phyloP scores from a whole-genome alignment of 2,113 vertebrate genomes.

The Glareola pratincola region DNA sequence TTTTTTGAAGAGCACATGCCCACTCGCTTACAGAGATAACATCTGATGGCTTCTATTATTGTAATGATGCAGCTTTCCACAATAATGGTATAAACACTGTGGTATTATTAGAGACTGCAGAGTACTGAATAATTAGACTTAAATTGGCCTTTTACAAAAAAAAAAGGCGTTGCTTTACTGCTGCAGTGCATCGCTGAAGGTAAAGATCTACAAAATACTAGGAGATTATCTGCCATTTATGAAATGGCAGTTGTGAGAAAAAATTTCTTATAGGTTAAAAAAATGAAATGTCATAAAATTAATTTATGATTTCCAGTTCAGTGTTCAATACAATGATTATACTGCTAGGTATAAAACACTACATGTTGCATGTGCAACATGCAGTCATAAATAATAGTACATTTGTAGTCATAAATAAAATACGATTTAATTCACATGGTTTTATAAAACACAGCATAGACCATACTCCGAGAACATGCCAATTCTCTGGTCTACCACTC shows the following conservation, averaged over 20 bases:
- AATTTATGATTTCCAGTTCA: neutral
- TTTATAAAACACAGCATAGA: neutral
- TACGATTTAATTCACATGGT: neutral
- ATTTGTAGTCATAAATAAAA: neutral
- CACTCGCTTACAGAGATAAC: neutral
- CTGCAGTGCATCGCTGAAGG: neutral
- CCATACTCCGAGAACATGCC: neutral
- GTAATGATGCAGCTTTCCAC: neutral
- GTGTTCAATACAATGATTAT: neutral
- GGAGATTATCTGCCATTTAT: neutral
- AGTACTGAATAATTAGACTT: conserved; percentile 8
- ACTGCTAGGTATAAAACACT: neutral
- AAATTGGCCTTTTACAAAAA: neutral
- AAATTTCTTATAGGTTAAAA: neutral
- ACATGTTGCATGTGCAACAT: neutral
- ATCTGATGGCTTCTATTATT: neutral
- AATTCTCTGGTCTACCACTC: neutral
- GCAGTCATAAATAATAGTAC: neutral
- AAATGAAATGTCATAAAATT: neutral
- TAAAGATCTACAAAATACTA: neutral
- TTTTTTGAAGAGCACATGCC: neutral
- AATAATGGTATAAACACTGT: neutral
- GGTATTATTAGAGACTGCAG: neutral
- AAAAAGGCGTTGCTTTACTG: neutral
- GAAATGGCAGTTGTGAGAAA: neutral